Evolutionary conservation across 1,140 invertebrate genomes (phyloP), one percentile per base, ranked within the genome.

Genomic region (Ptiloglossa arizonensis): DNA sequence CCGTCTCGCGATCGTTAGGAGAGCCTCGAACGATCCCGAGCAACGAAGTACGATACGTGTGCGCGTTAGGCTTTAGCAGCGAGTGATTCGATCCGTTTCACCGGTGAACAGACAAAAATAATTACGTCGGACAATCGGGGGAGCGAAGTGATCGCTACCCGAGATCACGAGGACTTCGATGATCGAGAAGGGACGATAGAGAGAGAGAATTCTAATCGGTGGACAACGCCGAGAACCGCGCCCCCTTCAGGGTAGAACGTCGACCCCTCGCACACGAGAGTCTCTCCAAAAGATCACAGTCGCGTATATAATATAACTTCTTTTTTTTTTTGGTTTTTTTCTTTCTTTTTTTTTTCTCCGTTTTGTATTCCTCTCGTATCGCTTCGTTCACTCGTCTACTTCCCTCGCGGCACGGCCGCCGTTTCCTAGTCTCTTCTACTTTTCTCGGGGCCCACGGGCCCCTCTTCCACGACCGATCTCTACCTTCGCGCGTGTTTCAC

Each of bases 271-370:
- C 79, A 86, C 70, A 82, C 79, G 82, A 76, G 79, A 86, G 82
- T 84, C 74, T 81, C 82, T 75, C 67, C 79, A 68, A 85, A 85
- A 78, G 81, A 86, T 86, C 84, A 86, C 84, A 86, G 84, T 86
- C 84, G 70, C 79, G 77, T 85, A 85, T 86, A 82, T 75, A 85
- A 75, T 85, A 78, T 85, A 81, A 84, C 74, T 86, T 81, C 29
- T 13, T 41, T 41, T 54, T 77, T 72, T 27, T 29, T 27, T n/a
- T n/a, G 5, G 6, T 50, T n/a, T 50, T 8, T 50, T n/a, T 0
- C 48, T 6, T n/a, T n/a, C 19, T 50, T 19, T n/a, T n/a, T 50
- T 19, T 50, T 63, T 54, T 35, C 50, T 79, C 62, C 77, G 19
- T 74, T 68, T 68, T 48, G 52, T 68, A 76, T 64, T 75, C 64